Evolutionary conservation across 2,113 vertebrate species (phyloP).

Genomic region (Crotophaga sulcirostris): DNA sequence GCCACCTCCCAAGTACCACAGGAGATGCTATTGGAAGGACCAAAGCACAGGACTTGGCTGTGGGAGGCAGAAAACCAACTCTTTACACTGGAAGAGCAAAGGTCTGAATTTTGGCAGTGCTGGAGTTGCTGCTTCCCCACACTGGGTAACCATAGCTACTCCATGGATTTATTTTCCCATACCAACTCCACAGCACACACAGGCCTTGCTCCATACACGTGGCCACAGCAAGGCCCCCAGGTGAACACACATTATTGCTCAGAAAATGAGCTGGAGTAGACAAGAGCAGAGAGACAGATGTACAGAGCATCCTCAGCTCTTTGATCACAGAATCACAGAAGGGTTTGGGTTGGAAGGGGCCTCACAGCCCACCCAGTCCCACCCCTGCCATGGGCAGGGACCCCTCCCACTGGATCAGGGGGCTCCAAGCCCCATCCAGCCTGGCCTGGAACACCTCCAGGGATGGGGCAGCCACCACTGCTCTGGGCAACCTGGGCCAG

Average conservation of each 20-base stretch:
- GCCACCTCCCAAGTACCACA: not conserved
- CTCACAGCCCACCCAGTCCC: too few species aligned
- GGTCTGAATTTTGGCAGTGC: not conserved
- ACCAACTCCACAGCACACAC: not conserved
- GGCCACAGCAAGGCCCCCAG: not conserved
- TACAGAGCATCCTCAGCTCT: not conserved
- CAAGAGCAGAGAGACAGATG: accelerated
- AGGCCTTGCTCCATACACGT: not conserved
- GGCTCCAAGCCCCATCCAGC: too few species aligned
- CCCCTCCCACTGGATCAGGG: too few species aligned
- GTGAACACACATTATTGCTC: not conserved
- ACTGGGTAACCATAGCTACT: not conserved
- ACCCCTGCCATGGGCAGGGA: too few species aligned
- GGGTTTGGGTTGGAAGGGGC: too few species aligned
- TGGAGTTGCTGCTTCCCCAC: not conserved
- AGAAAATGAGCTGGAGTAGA: not conserved
- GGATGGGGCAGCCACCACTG: too few species aligned
- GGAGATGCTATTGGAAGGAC: not conserved
- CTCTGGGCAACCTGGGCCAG: too few species aligned
- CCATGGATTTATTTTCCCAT: not conserved
- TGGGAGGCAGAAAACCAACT: not conserved
- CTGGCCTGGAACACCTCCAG: too few species aligned
- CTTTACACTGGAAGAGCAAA: not conserved
- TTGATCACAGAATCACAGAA: not conserved
- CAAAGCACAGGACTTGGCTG: not conserved